A percentile compares a stretch with the other conserved stretches of the same genome.
Conservation (phyloP, 2,888 invertebrate species). For the Harmothoe impar region DNA sequence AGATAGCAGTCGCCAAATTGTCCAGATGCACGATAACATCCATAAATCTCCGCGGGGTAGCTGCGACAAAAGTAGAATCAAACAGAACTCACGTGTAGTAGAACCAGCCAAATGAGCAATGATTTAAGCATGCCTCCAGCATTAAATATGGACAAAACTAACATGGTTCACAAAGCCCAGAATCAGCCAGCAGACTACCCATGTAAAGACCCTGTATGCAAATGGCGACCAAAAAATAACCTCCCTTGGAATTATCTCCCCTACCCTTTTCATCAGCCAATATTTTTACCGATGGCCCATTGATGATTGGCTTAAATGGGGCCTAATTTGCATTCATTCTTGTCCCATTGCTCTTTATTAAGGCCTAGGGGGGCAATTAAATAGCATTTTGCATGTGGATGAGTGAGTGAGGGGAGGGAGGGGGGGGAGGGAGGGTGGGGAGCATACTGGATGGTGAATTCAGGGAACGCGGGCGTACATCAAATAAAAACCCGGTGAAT, state of each 20-base stretch:
- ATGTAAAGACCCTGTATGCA: background rate
- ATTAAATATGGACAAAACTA: too few species aligned
- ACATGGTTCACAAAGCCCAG: too few species aligned
- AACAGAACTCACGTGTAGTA: too few species aligned
- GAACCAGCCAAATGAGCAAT: too few species aligned
- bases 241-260: background rate
- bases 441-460: too few species aligned
- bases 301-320: slow-evolving; percentile 54
- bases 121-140: too few species aligned
- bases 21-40: too few species aligned
- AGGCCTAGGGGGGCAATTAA: slow-evolving; percentile 48
- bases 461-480: background rate
- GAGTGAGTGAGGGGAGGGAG: background rate
- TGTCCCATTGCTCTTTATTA: slow-evolving; percentile 13
- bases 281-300: background rate
- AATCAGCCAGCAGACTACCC: too few species aligned
- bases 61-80: too few species aligned
- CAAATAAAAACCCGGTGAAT: background rate
- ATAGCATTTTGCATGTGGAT: slow-evolving; percentile 60
- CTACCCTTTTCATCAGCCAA: slow-evolving; percentile 35
- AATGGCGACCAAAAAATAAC: background rate
- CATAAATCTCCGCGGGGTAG: too few species aligned
- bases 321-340: slow-evolving; percentile 58
- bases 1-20: too few species aligned
- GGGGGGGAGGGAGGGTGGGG: too few species aligned